Conservation (phyloP, 2,113 vertebrate genomes). For the Campylomormyrus numenius region DNA sequence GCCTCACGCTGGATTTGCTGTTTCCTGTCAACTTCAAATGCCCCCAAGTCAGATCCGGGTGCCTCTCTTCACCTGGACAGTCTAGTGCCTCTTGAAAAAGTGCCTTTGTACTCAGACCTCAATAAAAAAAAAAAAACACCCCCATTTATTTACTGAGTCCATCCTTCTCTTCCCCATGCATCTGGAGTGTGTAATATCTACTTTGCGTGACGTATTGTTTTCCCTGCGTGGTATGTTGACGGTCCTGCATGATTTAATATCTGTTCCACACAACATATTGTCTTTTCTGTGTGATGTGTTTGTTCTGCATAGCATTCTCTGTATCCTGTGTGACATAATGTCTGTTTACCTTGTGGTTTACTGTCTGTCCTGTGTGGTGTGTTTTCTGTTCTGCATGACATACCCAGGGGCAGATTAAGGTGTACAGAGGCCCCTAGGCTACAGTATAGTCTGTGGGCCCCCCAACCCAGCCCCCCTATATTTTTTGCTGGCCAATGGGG, state of each 20-base stretch:
- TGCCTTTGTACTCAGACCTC: neutral
- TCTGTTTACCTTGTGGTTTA: neutral
- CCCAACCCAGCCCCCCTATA: too few relatives aligned
- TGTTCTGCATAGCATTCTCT: neutral
- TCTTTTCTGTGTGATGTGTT: neutral
- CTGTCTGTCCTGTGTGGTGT: neutral
- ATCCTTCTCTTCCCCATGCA: neutral
- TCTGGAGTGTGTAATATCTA: neutral
- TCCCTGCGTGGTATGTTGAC: neutral
- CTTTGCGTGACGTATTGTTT: neutral
- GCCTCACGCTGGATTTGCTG: neutral
- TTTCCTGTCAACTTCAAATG: neutral
- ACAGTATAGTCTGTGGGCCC: too few relatives aligned
- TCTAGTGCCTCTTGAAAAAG: neutral
- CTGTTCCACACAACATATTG: neutral
- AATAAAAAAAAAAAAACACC: neutral
- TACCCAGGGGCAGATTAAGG: neutral
- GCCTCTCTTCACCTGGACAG: neutral
- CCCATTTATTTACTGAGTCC: neutral
- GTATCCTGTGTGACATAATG: neutral
- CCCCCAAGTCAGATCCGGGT: neutral
- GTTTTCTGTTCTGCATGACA: neutral
- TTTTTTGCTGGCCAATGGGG: too few relatives aligned
- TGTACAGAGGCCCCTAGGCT: too few relatives aligned
- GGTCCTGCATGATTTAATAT: neutral